A percentile compares a stretch with the other conserved stretches of the same genome.
phyloP scores from a whole-genome alignment of 2,888 invertebrate genomes.

The Stenodema calcarata region DNA sequence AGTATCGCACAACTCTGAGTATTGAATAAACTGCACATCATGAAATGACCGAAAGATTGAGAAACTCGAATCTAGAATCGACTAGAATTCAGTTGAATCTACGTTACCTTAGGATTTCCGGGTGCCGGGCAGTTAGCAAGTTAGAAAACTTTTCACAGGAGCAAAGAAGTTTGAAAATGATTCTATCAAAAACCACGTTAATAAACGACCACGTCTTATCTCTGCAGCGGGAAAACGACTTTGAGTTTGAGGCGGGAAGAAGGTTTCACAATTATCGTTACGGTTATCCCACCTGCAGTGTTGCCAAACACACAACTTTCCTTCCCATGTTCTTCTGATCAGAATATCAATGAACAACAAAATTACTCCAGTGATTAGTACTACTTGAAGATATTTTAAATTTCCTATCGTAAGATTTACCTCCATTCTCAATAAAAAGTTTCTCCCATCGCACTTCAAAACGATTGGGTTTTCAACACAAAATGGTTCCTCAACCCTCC shows the following conservation, averaged over 20 bases:
- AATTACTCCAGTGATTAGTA: neutral
- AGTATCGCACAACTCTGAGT: too few species aligned
- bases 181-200: neutral
- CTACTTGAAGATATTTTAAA: neutral
- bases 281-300: neutral
- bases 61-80: too few species aligned
- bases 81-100: too few species aligned
- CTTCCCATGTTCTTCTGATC: neutral
- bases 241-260: neutral
- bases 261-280: neutral
- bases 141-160: neutral
- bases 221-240: neutral
- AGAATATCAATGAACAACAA: neutral
- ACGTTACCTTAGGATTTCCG: too few species aligned
- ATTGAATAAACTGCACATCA: too few species aligned
- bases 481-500: conserved; percentile 57
- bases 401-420: neutral
- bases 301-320: neutral
- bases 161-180: neutral
- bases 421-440: neutral
- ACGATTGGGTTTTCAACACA: conserved; percentile 7
- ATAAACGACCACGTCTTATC: neutral
- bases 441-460: neutral
- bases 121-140: neutral
- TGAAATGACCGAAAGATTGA: too few species aligned